Evolutionary conservation across 2,797 vertebrate species (phyloP).

Genomic region (Esox lucius): DNA sequence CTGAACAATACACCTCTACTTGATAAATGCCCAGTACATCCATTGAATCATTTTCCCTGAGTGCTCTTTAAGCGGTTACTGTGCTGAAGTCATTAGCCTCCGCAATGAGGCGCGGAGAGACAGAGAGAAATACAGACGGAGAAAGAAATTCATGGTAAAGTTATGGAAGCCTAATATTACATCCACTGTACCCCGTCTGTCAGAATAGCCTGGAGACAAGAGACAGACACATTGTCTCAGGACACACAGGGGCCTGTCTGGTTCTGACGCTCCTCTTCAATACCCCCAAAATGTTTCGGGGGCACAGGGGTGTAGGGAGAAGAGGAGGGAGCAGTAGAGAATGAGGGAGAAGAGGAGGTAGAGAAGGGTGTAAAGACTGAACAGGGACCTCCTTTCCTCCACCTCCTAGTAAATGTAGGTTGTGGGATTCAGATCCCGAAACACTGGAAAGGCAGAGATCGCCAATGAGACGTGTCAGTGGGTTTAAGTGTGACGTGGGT

Average conservation of each 20-base stretch:
- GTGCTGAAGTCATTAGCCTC: not conserved
- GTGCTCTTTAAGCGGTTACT: not conserved
- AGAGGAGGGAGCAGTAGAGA: too few relatives aligned
- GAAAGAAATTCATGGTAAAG: slow-evolving; percentile 64
- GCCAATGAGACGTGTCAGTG: slow-evolving; percentile 54
- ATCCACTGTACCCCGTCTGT: slow-evolving; percentile 52
- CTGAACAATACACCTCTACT: too few relatives aligned
- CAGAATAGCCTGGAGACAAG: slow-evolving; percentile 32
- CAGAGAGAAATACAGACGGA: slow-evolving; percentile 26
- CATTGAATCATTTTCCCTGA: not conserved
- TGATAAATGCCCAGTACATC: not conserved
- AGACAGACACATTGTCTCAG: not conserved
- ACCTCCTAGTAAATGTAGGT: slow-evolving; percentile 39
- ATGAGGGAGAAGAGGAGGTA: not conserved
- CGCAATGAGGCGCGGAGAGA: slow-evolving; percentile 48
- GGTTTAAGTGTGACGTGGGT: slow-evolving; percentile 58
- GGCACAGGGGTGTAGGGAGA: not conserved
- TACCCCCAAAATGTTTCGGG: not conserved
- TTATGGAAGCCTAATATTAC: slow-evolving; percentile 51
- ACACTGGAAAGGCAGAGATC: slow-evolving; percentile 62
- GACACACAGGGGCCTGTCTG: not conserved
- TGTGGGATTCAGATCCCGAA: slow-evolving; percentile 48
- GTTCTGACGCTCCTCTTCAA: not conserved
- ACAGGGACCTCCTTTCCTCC: slow-evolving; percentile 53
- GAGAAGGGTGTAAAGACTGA: slow-evolving; percentile 9